Evolutionary conservation across 2,113 vertebrate genomes (phyloP).

Genomic region (Machaerirhynchus nigripectus): DNA sequence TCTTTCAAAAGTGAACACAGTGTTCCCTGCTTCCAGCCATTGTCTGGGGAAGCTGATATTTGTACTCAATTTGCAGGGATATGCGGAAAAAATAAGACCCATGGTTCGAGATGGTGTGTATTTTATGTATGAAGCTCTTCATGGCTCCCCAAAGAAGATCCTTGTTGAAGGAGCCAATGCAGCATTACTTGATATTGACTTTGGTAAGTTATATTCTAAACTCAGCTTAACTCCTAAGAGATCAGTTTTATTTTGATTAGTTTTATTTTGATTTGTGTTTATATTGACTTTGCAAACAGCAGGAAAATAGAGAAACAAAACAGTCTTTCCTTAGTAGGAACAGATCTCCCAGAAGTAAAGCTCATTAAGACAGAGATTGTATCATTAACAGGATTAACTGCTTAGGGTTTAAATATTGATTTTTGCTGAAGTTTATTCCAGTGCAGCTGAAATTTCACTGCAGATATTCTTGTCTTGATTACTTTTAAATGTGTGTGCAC

Average conservation of each 20-base stretch:
- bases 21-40: not conserved
- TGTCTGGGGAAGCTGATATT: not conserved
- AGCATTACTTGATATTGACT: conserved; percentile 96
- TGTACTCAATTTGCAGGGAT: conserved; percentile 75
- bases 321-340: not conserved
- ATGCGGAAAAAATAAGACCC: conserved; percentile 89
- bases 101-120: conserved; percentile 96
- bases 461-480: not conserved
- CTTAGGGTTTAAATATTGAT: not conserved
- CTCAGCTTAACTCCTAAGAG: not conserved
- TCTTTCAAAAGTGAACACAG: not conserved
- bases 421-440: not conserved
- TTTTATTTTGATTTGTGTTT: not conserved
- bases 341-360: not conserved
- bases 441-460: not conserved
- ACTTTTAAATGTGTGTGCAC: not conserved
- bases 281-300: not conserved
- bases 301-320: not conserved
- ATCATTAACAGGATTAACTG: not conserved
- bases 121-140: conserved; percentile 96
- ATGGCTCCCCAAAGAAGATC: conserved; percentile 91
- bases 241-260: not conserved
- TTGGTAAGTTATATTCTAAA: conserved; percentile 76
- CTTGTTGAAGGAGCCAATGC: conserved; percentile 98
- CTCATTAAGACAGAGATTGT: not conserved